Conservation (phyloP, 2,113 vertebrate species). For the Hemiscyllium ocellatum region DNA sequence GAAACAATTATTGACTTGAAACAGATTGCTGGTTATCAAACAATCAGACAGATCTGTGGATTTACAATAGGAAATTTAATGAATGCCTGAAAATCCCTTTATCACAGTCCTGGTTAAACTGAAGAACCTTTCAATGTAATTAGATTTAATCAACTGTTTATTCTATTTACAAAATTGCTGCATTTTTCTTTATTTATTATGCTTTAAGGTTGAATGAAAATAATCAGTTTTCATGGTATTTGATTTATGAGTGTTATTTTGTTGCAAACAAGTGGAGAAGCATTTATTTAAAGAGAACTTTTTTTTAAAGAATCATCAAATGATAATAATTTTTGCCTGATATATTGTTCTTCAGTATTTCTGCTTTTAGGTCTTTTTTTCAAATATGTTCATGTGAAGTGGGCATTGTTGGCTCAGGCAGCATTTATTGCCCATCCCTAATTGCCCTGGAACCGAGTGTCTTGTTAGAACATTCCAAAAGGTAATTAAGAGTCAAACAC, state of each 20-base stretch:
- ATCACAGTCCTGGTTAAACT: neutral
- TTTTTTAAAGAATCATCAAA: neutral
- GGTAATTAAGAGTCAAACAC: too few relatives aligned
- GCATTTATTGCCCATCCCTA: too few relatives aligned
- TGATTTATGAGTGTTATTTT: neutral
- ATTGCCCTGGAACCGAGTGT: too few relatives aligned
- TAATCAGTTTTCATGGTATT: neutral
- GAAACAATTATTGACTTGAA: neutral
- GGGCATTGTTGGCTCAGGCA: too few relatives aligned
- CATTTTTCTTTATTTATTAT: slow-evolving; percentile 6
- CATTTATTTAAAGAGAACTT: neutral
- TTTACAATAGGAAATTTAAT: neutral
- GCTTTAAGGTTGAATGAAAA: neutral
- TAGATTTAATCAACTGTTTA: neutral
- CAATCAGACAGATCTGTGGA: too few relatives aligned
- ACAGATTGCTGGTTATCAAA: too few relatives aligned
- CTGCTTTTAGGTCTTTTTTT: neutral
- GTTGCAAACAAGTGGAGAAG: neutral
- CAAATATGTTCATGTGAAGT: too few relatives aligned
- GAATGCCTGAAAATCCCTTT: neutral
- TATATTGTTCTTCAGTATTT: neutral
- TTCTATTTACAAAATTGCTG: neutral
- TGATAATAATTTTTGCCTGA: neutral
- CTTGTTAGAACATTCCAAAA: too few relatives aligned
- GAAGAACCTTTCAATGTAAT: neutral